Percentiles rank a stretch among this genome's conserved stretches.
phyloP scores from a whole-genome alignment of 1,140 invertebrate genomes.

The Dendroctonus ponderosae region DNA sequence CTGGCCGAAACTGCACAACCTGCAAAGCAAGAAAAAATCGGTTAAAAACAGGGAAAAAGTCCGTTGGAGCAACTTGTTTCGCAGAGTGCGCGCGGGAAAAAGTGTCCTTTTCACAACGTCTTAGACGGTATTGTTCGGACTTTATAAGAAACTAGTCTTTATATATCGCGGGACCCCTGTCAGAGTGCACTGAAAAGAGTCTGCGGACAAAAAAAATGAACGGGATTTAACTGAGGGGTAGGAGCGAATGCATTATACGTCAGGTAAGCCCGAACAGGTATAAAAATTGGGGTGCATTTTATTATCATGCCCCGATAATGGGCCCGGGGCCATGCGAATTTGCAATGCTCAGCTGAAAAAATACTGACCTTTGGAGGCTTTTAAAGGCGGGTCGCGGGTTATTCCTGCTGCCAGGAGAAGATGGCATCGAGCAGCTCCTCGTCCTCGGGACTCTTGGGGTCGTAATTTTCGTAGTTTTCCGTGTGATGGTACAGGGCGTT shows the following conservation, averaged over 20 bases:
- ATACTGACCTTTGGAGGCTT: slow-evolving; percentile 38
- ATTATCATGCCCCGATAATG: too few relatives aligned
- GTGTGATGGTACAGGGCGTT: slow-evolving; percentile 55
- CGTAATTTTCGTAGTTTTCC: slow-evolving; percentile 74
- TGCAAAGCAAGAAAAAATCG: slow-evolving; percentile 43
- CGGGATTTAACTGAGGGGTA: slow-evolving; percentile 38
- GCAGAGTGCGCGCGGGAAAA: slow-evolving; percentile 14
- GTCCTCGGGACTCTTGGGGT: slow-evolving; percentile 83
- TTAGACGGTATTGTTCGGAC: slow-evolving; percentile 44
- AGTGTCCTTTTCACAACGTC: slow-evolving; percentile 36
- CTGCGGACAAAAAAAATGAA: slow-evolving; percentile 37
- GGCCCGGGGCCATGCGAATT: neutral
- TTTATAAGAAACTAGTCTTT: slow-evolving; percentile 39
- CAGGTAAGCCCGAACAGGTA: slow-evolving; percentile 40
- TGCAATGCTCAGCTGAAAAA: slow-evolving; percentile 3
- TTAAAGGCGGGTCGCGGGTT: slow-evolving; percentile 18
- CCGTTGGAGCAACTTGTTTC: slow-evolving; percentile 29
- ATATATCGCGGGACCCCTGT: slow-evolving; percentile 37
- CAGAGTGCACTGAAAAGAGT: slow-evolving; percentile 38
- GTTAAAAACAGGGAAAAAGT: slow-evolving; percentile 23
- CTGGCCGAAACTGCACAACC: slow-evolving; percentile 41
- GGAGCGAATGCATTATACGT: slow-evolving; percentile 32
- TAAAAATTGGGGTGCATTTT: slow-evolving; percentile 31
- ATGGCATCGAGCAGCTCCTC: slow-evolving; percentile 88
- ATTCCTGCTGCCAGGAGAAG: slow-evolving; percentile 76